phyloP scores from a whole-genome alignment of 2,797 vertebrate species.

The Melanotaenia parkinsoni region DNA sequence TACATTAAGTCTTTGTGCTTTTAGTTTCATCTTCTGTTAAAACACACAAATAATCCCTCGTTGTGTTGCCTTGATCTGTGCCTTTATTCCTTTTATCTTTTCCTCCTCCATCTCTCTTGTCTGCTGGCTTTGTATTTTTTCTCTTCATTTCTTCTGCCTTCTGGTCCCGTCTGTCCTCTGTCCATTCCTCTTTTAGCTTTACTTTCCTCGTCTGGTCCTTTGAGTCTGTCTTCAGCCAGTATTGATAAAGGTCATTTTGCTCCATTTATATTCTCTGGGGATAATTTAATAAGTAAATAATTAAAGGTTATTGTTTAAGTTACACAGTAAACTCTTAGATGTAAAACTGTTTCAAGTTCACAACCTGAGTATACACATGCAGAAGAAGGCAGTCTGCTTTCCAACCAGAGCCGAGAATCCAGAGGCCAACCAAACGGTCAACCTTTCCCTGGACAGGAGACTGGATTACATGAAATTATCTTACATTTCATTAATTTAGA shows the following conservation, averaged over 20 bases:
- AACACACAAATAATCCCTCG: slow-evolving; percentile 10
- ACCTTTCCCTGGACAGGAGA: background rate
- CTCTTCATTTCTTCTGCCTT: slow-evolving; percentile 17
- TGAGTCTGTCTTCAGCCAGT: slow-evolving; percentile 1
- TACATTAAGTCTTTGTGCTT: slow-evolving; percentile 19
- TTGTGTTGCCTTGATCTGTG: slow-evolving; percentile 27
- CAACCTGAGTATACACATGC: too few relatives aligned
- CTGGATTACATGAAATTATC: background rate
- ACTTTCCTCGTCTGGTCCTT: slow-evolving; percentile 7
- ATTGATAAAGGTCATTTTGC: background rate
- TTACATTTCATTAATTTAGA: background rate
- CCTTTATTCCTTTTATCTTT: slow-evolving; percentile 38
- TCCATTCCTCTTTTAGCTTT: slow-evolving; percentile 14
- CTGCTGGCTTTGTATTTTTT: slow-evolving; percentile 9
- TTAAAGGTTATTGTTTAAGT: background rate
- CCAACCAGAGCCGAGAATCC: too few relatives aligned
- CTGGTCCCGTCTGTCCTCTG: slow-evolving; percentile 36
- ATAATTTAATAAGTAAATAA: background rate
- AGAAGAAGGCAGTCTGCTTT: too few relatives aligned
- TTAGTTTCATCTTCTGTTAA: slow-evolving; percentile 16
- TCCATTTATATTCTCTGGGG: slow-evolving; percentile 3
- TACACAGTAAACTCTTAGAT: too few relatives aligned
- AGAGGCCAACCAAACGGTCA: background rate
- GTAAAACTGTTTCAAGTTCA: too few relatives aligned
- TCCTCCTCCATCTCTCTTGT: slow-evolving; percentile 44